Conservation (phyloP, 2,888 invertebrate species). For the Archips xylosteana region DNA sequence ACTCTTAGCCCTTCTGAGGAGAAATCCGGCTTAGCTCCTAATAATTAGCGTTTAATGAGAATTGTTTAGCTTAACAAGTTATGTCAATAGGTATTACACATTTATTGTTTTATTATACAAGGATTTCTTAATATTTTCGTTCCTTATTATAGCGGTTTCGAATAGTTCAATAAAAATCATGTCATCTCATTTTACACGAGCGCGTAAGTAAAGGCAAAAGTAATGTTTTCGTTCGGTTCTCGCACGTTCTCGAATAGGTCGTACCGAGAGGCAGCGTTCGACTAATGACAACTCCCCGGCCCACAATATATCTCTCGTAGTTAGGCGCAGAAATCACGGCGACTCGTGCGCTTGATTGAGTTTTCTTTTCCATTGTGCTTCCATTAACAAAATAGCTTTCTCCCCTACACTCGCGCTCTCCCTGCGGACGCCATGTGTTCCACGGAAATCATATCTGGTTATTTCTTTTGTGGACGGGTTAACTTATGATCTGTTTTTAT, state of each 20-base stretch:
- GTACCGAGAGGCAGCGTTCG: constrained; percentile 59
- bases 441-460: constrained; percentile 77
- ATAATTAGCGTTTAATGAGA: neutral
- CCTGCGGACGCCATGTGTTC: constrained; percentile 73
- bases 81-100: constrained; percentile 60
- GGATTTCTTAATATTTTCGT: constrained; percentile 53
- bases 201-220: constrained; percentile 16
- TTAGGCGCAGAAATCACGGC: constrained; percentile 82
- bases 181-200: neutral
- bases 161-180: neutral
- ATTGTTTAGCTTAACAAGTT: constrained; percentile 71
- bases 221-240: constrained; percentile 6
- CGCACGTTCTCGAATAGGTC: constrained; percentile 27
- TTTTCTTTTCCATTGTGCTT: constrained; percentile 82
- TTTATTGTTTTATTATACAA: constrained; percentile 53
- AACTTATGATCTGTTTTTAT: constrained; percentile 34
- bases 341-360: constrained; percentile 82
- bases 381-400: constrained; percentile 82
- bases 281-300: constrained; percentile 75
- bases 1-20: no score
- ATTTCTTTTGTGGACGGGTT: constrained; percentile 58
- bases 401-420: constrained; percentile 61
- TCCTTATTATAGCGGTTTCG: neutral
- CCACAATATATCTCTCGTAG: constrained; percentile 80
- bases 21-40: no score